phyloP scores from a whole-genome alignment of 1,140 invertebrate species.

The Acromyrmex heyeri region DNA sequence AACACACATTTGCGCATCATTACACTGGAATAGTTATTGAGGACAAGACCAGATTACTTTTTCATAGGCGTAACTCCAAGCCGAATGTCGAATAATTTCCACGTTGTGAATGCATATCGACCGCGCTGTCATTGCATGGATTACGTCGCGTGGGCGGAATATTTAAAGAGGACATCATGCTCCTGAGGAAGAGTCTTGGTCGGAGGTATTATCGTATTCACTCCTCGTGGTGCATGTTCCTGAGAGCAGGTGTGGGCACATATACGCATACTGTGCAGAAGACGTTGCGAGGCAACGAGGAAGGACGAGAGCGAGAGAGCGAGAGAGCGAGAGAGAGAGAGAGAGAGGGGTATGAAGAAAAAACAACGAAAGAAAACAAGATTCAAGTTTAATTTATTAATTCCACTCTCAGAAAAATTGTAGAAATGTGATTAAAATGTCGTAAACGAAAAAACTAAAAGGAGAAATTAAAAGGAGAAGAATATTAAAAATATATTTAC shows the following conservation, averaged over 20 bases:
- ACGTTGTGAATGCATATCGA: slow-evolving; percentile 64
- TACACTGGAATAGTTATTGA: slow-evolving; percentile 20
- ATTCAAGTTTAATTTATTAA: slow-evolving; percentile 8
- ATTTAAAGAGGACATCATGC: slow-evolving; percentile 65
- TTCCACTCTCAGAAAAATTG: not conserved
- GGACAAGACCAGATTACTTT: slow-evolving; percentile 21
- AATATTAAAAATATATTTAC: not conserved
- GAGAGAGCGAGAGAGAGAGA: not conserved
- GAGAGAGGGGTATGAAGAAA: not conserved
- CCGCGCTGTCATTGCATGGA: slow-evolving; percentile 46
- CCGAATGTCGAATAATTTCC: slow-evolving; percentile 53
- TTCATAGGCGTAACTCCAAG: slow-evolving; percentile 25
- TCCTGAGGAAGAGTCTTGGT: slow-evolving; percentile 28
- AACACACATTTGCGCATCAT: slow-evolving; percentile 27
- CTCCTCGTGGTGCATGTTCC: slow-evolving; percentile 14
- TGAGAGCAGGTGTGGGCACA: not conserved
- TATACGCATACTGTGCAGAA: not conserved
- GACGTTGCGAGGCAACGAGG: not conserved
- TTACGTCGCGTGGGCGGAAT: slow-evolving; percentile 67
- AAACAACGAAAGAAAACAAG: slow-evolving; percentile 13
- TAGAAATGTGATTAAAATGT: slow-evolving; percentile 9
- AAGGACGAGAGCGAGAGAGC: slow-evolving; percentile 10
- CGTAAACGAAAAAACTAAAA: too few relatives aligned
- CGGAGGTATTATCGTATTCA: slow-evolving; percentile 43
- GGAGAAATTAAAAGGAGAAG: not conserved